Base-by-base conservation (phyloP, 1,140 invertebrate genomes). In the Nasonia vitripennis region DNA sequence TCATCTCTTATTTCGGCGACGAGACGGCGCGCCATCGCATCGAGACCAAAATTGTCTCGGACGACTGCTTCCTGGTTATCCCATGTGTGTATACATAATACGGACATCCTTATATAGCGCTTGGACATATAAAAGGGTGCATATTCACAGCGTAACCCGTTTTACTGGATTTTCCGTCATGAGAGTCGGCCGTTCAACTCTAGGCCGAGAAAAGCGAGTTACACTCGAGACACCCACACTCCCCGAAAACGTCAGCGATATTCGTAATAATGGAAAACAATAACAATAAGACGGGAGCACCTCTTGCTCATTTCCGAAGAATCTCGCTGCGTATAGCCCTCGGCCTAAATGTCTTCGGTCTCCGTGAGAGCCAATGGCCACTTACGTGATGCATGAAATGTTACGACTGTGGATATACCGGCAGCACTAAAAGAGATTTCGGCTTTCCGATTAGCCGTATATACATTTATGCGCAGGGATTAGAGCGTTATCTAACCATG, bases 241-340 rank as follows among this genome's bases (percentile, higher is more conserved):
- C 41, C 6, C 41, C 41, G 41, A 83, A 62, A 51, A 31, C 41
- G 70, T 73, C 45, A 31, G 82, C 73, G 11, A 84, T 37, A 37
- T 84, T 68, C 17, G 62, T 78, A 78, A 31, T 74, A 80, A 80
- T 80, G 78, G 78, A 68, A 45, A 70, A 80, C 78, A 70, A 68
- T 80, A 78, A 62, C 51, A 55, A 62, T 78, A 78, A 78, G 48
- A 78, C 23, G 37, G 7, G 51, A 78, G 51, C 37, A 17, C 23
- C 51, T 67, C 41, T 74, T 77, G 55, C 20, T 81, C 71, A 78
- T 83, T 75, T 83, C 81, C 62, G 17, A 41, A 51, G 73, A 74
- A n/a, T 62, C 55, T 62, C 55, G 20, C 2, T 17, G 27, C 27
- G 27, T 27, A 27, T 27, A 20, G 17, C 3, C 51, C 51, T 55